Percentiles rank a stretch among this genome's conserved stretches.
phyloP scores from a whole-genome alignment of 2,113 vertebrate genomes.

The Nansenia antarctica region DNA sequence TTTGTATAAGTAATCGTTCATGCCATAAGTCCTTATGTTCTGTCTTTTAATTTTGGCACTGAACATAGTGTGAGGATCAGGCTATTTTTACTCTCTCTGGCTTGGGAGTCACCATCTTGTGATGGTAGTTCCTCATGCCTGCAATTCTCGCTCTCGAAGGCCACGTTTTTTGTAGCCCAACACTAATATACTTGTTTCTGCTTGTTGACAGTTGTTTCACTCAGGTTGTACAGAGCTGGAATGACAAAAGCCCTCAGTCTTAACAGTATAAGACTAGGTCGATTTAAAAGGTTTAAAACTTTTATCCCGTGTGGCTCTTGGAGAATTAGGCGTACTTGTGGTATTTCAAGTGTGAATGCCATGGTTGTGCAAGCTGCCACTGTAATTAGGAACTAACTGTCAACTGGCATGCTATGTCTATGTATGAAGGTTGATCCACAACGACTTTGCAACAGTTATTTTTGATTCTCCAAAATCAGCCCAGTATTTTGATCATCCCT shows the following conservation, averaged over 20 bases:
- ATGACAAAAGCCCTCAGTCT: neutral
- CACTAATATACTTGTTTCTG: neutral
- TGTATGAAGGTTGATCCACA: too few relatives aligned
- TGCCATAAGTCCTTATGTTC: neutral
- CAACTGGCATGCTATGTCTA: too few relatives aligned
- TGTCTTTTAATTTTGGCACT: neutral
- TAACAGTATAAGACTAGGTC: too few relatives aligned
- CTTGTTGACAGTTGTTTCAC: neutral
- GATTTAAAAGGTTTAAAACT: too few relatives aligned
- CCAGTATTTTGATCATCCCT: too few relatives aligned
- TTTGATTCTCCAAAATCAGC: too few relatives aligned
- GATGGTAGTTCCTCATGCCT: neutral
- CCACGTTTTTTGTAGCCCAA: too few relatives aligned
- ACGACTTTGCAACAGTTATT: too few relatives aligned
- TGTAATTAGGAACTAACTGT: slow-evolving; percentile 26
- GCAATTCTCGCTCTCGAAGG: neutral
- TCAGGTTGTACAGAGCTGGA: neutral
- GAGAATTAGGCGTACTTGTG: neutral
- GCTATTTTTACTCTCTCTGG: neutral
- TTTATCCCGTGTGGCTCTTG: neutral
- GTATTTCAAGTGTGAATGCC: slow-evolving; percentile 14
- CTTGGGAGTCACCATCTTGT: neutral
- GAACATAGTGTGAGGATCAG: neutral
- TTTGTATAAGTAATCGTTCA: neutral
- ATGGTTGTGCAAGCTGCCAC: slow-evolving; percentile 5